Evolutionary conservation across 2,113 vertebrate species (phyloP), one percentile per base, ranked within the genome.

Genomic region (Gopherus evgoodei): DNA sequence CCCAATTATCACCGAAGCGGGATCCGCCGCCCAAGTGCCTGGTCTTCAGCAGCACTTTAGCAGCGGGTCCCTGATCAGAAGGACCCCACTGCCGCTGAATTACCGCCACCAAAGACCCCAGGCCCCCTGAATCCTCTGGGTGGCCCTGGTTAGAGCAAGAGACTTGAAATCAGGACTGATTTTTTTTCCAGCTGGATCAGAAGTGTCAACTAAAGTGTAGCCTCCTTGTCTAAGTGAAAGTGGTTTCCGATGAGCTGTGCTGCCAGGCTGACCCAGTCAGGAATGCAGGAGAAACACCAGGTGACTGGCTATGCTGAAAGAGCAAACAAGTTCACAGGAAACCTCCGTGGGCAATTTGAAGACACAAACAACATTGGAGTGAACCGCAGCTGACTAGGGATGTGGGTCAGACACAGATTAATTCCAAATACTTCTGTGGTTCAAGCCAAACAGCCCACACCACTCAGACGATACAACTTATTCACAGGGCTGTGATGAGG

Each of bases 131-230:
- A 49, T 49, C 47, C 47, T 49, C 47, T 49, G 47, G 47, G 10
- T 49, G 47, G 3, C 47, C 47, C 47, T 49, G 47, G 35, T 38
- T 69, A n/a, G 35, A 69, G 75, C 9, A 93, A 95, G 95, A 92
- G 97, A 96, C 97, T 97, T 49, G 86, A 90, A 97, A 95, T 97
- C 97, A 96, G 96, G 96, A 97, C 90, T 35, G 5, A 94, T 97
- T 96, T 96, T 97, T 97, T n/a, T 65, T 19, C 94, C 95, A 27
- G 94, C 95, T 95, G 95, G 96, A 5, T 97, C 96, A 81, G 94
- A 96, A n/a, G 93, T 93, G 93, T 96, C 96, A 96, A 92, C 87
- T 83, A 79, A 86, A 75, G 53, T 0, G 87, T 49, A 88, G 93
- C 94, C 62, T 97, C 78, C 86, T 75, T 93, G 93, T 75, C 96